Base-by-base conservation (phyloP, 92 coral and sea anemone species). In the Virgularia gustaviana region DNA sequence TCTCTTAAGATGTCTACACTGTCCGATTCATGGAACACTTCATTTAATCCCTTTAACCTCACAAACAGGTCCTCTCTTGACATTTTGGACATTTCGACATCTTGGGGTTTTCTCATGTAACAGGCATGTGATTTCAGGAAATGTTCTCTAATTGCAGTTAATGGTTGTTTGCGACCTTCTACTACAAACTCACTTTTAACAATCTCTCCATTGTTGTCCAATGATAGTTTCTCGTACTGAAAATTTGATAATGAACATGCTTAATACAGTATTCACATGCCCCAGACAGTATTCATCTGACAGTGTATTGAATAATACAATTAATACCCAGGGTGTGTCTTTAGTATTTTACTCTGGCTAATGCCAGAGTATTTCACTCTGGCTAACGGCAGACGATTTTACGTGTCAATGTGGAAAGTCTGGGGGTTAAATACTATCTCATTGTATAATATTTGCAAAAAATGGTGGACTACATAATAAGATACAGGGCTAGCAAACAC, bases 131-230 rank as follows among this genome's bases (percentile, higher is more conserved):
- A 57, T 28, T 57, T 57, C 15, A 57, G 37, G 32, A 27, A 57
- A 18, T 57, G 33, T 22, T 57, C 64, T 25, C 55, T 47, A 47
- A 47, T 65, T 65, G 36, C 57, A 36, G 51, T 37, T 37, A 25
- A 37, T 7, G 75, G 62, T 39, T 68, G 55, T 38, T 68, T 68
- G 54, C 76, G 19, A 49, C 76, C 64, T 30, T 49, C 63, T 19
- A 70, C 76, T 18, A 70, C 76, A 70, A 70, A 70, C 27, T 70
- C 76, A 49, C 64, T 70, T 70, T 49, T 49, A 70, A 70, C 9
- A 24, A 57, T 51, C 6, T 70, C 44, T 38, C 72, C 72, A 65
- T 65, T 28, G 20, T 65, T 29, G 35, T n/a, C 27, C 22, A 70
- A 24, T 15, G 38, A 12, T 29, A 49, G 36, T 36, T 70, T 49